phyloP scores from a whole-genome alignment of 2,113 vertebrate genomes.

The Triplophysa rosa region DNA sequence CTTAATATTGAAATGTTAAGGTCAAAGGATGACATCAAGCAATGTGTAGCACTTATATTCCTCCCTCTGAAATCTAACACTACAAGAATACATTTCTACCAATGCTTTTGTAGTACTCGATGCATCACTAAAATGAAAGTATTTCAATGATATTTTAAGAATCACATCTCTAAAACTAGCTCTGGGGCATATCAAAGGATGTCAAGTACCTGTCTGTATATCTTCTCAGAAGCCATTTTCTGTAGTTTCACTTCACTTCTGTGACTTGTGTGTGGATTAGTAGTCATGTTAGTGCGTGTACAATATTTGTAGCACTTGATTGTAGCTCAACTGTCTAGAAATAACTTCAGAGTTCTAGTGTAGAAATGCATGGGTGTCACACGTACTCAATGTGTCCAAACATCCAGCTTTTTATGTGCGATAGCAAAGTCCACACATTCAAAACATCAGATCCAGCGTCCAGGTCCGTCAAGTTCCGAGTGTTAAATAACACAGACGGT shows the following conservation, averaged over 20 bases:
- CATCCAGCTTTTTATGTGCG: not conserved
- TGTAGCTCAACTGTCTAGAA: constrained; percentile 31
- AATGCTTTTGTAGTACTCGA: constrained; percentile 11
- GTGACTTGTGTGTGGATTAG: constrained; percentile 30
- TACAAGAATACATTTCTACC: constrained; percentile 5
- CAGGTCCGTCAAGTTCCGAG: not conserved
- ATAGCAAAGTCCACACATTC: not conserved
- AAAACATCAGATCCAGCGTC: not conserved
- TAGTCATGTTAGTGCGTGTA: constrained; percentile 33
- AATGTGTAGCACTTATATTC: not conserved
- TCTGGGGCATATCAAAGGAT: not conserved
- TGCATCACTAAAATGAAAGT: constrained; percentile 16
- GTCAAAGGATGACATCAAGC: not conserved
- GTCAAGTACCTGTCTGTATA: not conserved
- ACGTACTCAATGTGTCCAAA: not conserved
- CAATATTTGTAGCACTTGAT: constrained; percentile 51
- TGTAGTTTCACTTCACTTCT: constrained; percentile 26
- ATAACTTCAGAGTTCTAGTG: constrained; percentile 5
- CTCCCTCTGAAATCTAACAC: constrained; percentile 4
- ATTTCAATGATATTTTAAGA: constrained; percentile 24
- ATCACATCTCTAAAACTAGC: not conserved
- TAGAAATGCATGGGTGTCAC: constrained; percentile 29
- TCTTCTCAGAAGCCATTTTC: constrained; percentile 39
- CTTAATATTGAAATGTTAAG: constrained; percentile 8
- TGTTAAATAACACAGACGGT: not conserved